A percentile compares a stretch with the other conserved stretches of the same genome.
Evolutionary conservation across 2,888 invertebrate genomes (phyloP).

Genomic region (Platerodrilus igneus): DNA sequence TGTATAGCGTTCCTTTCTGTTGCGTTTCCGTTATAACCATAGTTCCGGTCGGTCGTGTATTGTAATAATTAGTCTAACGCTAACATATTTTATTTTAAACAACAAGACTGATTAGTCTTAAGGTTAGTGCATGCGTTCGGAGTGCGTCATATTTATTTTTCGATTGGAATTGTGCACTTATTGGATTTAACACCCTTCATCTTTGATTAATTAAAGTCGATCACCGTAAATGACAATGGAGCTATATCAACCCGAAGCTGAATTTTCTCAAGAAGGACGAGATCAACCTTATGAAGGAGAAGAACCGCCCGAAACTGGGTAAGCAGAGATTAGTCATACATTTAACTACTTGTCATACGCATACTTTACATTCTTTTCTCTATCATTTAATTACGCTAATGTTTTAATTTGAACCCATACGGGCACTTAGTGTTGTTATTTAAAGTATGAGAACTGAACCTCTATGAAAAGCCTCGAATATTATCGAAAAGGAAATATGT

Average conservation of each 20-base stretch:
- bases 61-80: too few species aligned
- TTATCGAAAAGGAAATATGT: too few species aligned
- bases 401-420: too few species aligned
- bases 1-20: slow-evolving; percentile 28
- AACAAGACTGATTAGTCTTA: slow-evolving; percentile 42
- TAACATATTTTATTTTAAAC: slow-evolving; percentile 23
- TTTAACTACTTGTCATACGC: too few species aligned
- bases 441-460: too few species aligned
- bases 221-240: slow-evolving; percentile 30
- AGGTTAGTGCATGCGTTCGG: slow-evolving; percentile 32
- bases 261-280: slow-evolving; percentile 64
- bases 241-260: slow-evolving; percentile 52
- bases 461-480: too few species aligned
- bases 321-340: too few species aligned
- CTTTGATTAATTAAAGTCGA: slow-evolving; percentile 1
- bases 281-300: slow-evolving; percentile 70
- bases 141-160: too few species aligned
- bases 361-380: too few species aligned
- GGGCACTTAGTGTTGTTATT: too few species aligned
- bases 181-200: slow-evolving; percentile 4
- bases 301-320: slow-evolving; percentile 57
- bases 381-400: too few species aligned
- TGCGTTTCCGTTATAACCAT: slow-evolving; percentile 23
- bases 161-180: too few species aligned
- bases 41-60: slow-evolving; percentile 26